A percentile compares a stretch with the other conserved stretches of the same genome.
These are phyloP conservation scores for Canis aureus DNA, from an alignment of 2,113 vertebrate genomes.

Conservation along the genomic window DNA sequence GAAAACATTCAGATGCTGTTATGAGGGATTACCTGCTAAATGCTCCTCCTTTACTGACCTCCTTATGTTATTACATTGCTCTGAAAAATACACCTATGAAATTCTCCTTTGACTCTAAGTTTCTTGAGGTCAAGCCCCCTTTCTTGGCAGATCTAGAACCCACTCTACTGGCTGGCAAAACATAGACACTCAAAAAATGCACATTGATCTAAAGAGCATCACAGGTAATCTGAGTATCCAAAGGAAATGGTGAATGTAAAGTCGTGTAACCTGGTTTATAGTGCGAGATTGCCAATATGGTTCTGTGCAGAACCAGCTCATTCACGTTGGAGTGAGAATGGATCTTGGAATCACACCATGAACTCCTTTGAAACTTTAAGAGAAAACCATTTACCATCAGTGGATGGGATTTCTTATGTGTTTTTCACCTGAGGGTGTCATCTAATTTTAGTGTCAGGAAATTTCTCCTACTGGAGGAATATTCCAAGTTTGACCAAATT, in stretches of 20 bases:
- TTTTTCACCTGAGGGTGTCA: background rate
- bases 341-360: background rate
- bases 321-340: background rate
- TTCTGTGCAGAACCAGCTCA: background rate
- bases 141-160: background rate
- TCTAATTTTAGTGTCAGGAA: background rate
- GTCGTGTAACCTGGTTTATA: too few species aligned
- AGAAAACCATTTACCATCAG: background rate
- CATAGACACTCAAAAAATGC: background rate
- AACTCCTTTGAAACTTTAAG: background rate
- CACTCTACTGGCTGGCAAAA: accelerated
- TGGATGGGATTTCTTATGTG: background rate
- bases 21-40: background rate
- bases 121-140: background rate
- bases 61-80: background rate
- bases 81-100: background rate
- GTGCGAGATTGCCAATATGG: background rate
- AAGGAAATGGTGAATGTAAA: background rate
- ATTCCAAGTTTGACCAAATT: background rate
- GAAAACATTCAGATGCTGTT: too few species aligned
- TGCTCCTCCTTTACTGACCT: background rate
- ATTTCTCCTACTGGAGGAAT: background rate
- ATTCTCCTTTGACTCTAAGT: background rate
- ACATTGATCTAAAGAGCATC: background rate
- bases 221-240: background rate